Conservation (phyloP, 2,888 invertebrate genomes). For the Heliconius sara region DNA sequence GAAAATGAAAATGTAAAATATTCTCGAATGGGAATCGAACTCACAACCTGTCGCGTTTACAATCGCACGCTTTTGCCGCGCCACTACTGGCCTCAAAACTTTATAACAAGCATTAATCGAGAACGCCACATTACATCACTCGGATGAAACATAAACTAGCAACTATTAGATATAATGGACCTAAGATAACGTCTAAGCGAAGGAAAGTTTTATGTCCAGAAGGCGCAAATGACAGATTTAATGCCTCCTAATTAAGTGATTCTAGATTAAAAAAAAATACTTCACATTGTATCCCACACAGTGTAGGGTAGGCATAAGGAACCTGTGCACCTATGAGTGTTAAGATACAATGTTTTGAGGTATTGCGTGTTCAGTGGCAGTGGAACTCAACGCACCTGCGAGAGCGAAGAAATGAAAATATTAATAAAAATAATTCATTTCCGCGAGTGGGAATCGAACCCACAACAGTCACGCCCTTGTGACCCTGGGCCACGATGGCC, state of each 20-base stretch:
- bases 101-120: conserved; percentile 37
- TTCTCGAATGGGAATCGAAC: neutral
- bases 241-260: conserved; percentile 79
- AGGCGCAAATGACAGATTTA: conserved; percentile 78
- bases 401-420: too few relatives aligned
- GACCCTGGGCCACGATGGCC: too few relatives aligned
- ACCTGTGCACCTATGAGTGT: too few relatives aligned
- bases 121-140: conserved; percentile 44
- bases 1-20: neutral
- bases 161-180: conserved; percentile 77
- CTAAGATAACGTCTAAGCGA: conserved; percentile 71
- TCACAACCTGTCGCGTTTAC: neutral
- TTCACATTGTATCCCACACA: too few relatives aligned
- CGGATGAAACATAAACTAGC: conserved; percentile 65
- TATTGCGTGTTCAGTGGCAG: too few relatives aligned
- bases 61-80: neutral
- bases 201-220: conserved; percentile 67
- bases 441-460: too few relatives aligned
- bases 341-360: too few relatives aligned
- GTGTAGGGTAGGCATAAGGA: too few relatives aligned
- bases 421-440: too few relatives aligned
- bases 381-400: too few relatives aligned
- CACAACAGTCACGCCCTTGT: too few relatives aligned
- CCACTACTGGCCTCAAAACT: neutral
- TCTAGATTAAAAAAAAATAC: conserved; percentile 52